Evolutionary conservation across 2,113 vertebrate genomes (phyloP).

Genomic region (Cariama cristata): DNA sequence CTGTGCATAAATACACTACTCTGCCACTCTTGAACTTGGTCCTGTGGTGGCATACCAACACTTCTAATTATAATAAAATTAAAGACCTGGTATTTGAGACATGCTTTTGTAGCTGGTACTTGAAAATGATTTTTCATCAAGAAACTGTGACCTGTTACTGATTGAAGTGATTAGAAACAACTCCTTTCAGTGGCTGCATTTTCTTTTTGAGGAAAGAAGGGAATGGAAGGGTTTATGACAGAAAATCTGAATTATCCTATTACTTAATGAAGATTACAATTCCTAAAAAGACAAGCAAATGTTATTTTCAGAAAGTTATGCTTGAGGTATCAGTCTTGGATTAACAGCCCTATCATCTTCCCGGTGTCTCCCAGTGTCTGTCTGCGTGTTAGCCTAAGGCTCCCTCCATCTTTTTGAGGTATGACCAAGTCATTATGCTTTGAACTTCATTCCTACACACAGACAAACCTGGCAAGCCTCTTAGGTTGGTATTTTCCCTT

Average conservation of each 20-base stretch:
- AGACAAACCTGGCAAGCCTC: background rate
- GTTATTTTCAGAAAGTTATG: background rate
- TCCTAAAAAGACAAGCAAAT: background rate
- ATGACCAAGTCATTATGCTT: background rate
- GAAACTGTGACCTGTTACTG: background rate
- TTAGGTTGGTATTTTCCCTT: background rate
- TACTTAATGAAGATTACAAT: background rate
- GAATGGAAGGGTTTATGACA: background rate
- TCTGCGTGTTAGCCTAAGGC: background rate
- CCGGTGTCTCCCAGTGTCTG: background rate
- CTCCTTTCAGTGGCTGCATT: background rate
- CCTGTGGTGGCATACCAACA: background rate
- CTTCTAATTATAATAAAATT: background rate
- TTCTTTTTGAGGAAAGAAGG: background rate
- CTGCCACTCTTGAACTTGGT: background rate
- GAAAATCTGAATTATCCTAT: background rate
- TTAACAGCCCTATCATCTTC: background rate
- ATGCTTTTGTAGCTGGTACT: background rate
- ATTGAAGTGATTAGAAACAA: slow-evolving; percentile 3
- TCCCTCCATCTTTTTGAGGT: background rate
- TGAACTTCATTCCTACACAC: background rate
- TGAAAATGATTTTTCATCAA: slow-evolving; percentile 28
- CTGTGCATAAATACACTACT: background rate
- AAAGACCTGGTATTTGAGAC: background rate
- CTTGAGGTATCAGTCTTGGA: background rate